Evolutionary conservation across 2,113 vertebrate genomes (phyloP), one percentile per base, ranked within the genome.

Genomic region (Felis catus): DNA sequence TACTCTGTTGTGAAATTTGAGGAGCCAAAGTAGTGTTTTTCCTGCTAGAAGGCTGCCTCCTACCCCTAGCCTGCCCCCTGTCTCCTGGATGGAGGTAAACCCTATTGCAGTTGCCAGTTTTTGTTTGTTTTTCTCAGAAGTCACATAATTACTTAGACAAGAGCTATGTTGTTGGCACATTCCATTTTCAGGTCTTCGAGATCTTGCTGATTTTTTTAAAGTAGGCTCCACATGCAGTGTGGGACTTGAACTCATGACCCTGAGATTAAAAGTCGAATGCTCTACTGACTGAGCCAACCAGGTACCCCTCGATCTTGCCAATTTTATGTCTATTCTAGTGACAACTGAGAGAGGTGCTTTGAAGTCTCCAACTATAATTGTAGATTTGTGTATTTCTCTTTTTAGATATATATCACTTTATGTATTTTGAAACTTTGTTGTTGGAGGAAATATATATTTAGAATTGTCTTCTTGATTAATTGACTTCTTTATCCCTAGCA

Each of bases 391-490:
- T 91, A 5, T 85, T 95, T 90, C 71, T 74, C 68, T 21, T 55
- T 90, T 90, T 68, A 83, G 55, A 74, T n/a, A 4, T 83, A 1
- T 74, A 89, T 65, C 41, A 33, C 33, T 82, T 94, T 45, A 27
- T 63, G 41, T 89, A 33, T 89, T 94, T 94, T 89, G 93, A 94
- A 81, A 33, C 65, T 71, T 4, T 83, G 45, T 89, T 74, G 8
- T 88, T 87, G 61, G 83, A 39, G 41, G 76, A 94, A 71, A 41
- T 55, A 74, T 3, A 82, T 14, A 10, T 66, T 90, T 74, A 83
- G 61, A 91, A 91, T 84, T 51, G 48, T 83, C 55, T 90, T 81
- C 66, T 95, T 66, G 78, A 58, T 90, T 31, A 84, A 78, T 68
- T 91, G 55, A 87, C 21, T 66, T 88, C 65, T 74, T 95, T 92